Evolutionary conservation across 2,888 invertebrate species (phyloP), one percentile per base, ranked within the genome.

Genomic region (Eumerus sabulonum): DNA sequence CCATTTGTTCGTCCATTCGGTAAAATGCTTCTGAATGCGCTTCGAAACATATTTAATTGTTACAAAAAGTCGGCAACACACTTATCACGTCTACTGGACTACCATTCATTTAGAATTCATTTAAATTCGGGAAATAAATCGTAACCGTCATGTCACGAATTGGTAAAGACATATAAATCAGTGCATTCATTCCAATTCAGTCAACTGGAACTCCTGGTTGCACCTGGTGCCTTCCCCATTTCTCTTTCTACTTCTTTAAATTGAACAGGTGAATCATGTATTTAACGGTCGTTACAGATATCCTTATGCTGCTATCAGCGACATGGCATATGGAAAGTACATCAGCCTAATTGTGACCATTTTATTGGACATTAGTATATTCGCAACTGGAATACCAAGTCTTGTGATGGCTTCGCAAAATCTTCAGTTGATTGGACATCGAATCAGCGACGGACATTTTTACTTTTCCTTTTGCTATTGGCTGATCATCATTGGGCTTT

Each of bases 281-380:
- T 27, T 27, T 27, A 27, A 27, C 7, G 27, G 2, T 27, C 27
- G 42, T 77, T 89, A 79, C 85, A 93, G 96, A 81, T 94, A 93
- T 86, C 96, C 97, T 0, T 95, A 96, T 85, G 94, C 96, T 0
- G 95, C 96, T 0, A 92, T 97, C 16, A 95, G 94, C 0, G 94
- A 96, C 85, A 88, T 95, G 48, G 93, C 95, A 0, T 94, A 93
- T 83, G 97, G 97, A 0, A 88, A 88, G 14, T 89, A 88, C 60
- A 90, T 92, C 14, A 90, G 93, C 45, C 89, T 90, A 35, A 85
- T 93, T 54, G 93, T 95, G 1, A 93, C 93, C 0, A 89, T 94
- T 82, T 90, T 96, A 1, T 89, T 95, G 40, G 93, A 95, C 84
- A 87, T 95, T 0, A 93, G 95, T 0, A 92, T 95, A 42, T 95